Evolutionary conservation across 2,113 vertebrate species (phyloP), one percentile per base, ranked within the genome.

Genomic region (Tachycineta bicolor): DNA sequence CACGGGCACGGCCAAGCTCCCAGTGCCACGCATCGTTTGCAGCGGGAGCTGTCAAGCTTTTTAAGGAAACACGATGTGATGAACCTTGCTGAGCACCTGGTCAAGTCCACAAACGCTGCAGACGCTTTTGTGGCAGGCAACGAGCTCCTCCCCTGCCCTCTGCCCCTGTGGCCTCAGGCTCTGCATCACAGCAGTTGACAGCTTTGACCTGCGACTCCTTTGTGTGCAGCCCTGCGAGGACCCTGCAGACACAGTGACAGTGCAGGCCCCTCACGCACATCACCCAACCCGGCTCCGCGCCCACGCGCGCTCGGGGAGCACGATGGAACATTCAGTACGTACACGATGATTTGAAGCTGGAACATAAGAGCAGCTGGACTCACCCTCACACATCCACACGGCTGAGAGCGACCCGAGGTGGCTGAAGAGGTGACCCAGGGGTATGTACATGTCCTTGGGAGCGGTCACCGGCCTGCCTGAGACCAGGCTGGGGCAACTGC

Each of bases 291-390:
- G 86, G 93, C 94, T 90, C 94, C 73, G 92, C 87, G 4, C 78
- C 16, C 70, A 22, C 2, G 50, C 9, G 53, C 2, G 17, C 90
- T 80, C 31, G 3, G 84, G 55, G 87, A 87, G 87, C 92, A 20
- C 6, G 34, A 5, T 17, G 50, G 39, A 90, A 97, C 94, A 97
- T 96, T 97, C 93, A 94, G 79, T 60, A 94, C 93, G 88, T 83
- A 96, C 93, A 96, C 29, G 41, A 95, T 89, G 91, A 94, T 92
- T 85, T 83, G 96, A 95, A 91, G 87, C 41, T 84, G 88, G 74
- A 88, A 93, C 70, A 37, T 6, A 73, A 89, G 92, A 94, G 75
- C 76, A 93, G 65, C 77, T 94, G 95, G 86, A 62, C 64, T 86
- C 82, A 88, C 68, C 44, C 63, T 73, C 78, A 83, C 80, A 49